Conservation (phyloP, 2,113 vertebrate genomes). For the Columba livia region DNA sequence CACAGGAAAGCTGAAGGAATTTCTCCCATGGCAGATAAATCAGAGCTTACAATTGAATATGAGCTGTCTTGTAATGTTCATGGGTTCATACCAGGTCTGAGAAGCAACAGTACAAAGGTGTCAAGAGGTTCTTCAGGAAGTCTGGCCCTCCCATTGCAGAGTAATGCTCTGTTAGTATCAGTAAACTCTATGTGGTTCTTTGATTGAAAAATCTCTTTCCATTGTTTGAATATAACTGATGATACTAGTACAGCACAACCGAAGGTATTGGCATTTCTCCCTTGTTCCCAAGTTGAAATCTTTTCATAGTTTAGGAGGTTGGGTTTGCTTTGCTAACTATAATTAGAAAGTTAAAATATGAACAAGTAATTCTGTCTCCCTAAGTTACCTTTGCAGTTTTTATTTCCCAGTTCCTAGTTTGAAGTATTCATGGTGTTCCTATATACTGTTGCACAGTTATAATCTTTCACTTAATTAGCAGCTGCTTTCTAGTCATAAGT, state of each 20-base stretch:
- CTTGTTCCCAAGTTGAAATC: not conserved
- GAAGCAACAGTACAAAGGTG: not conserved
- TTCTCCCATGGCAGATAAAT: not conserved
- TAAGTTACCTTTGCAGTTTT: not conserved
- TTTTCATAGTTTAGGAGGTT: not conserved
- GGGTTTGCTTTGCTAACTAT: not conserved
- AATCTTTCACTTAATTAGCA: not conserved
- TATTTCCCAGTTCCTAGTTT: not conserved
- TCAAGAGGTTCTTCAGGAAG: not conserved
- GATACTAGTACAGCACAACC: not conserved
- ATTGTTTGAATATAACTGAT: not conserved
- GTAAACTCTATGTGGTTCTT: not conserved
- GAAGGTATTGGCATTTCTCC: not conserved
- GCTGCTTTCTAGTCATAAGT: not conserved
- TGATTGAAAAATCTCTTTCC: not conserved
- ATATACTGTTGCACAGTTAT: not conserved
- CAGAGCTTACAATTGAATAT: not conserved
- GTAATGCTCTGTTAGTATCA: not conserved
- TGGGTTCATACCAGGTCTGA: not conserved
- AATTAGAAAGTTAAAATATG: not conserved
- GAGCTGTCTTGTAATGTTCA: not conserved
- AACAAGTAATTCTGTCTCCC: not conserved
- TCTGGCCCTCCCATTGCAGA: not conserved
- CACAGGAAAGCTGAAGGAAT: not conserved
- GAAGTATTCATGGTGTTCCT: not conserved